Evolutionary conservation across 1,140 invertebrate species (phyloP).

Genomic region (Liolophura sinensis): DNA sequence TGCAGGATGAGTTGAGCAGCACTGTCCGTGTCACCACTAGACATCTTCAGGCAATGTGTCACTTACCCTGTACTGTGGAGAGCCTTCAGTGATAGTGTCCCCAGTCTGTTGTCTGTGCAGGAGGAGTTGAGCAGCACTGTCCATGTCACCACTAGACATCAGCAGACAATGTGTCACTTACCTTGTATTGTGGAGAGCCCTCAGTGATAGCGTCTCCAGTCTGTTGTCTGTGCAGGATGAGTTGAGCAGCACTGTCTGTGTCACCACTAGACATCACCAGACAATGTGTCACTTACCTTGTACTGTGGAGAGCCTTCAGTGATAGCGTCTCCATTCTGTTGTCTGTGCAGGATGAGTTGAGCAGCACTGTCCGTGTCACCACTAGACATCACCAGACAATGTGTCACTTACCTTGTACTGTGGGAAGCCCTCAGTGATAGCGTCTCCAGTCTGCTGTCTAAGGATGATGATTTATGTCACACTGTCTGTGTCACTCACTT

Average conservation of each 20-base stretch:
- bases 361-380: too few species aligned
- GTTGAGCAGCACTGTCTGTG: too few species aligned
- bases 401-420: slow-evolving; percentile 76
- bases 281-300: slow-evolving; percentile 83
- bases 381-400: slow-evolving; percentile 67
- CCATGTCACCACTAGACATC: slow-evolving; percentile 81
- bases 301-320: slow-evolving; percentile 43
- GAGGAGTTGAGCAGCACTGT: slow-evolving; percentile 82
- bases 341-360: too few species aligned
- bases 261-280: slow-evolving; percentile 51
- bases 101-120: slow-evolving; percentile 85
- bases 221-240: too few species aligned
- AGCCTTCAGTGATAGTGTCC: slow-evolving; percentile 63
- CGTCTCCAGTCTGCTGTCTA: too few species aligned
- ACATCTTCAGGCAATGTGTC: slow-evolving; percentile 71
- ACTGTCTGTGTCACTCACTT: slow-evolving; percentile 61
- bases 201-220: too few species aligned
- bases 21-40: too few species aligned
- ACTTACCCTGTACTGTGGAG: too few species aligned
- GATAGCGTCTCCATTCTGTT: too few species aligned
- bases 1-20: too few species aligned
- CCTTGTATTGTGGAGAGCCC: slow-evolving; percentile 61
- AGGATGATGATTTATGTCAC: too few species aligned
- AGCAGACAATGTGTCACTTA: slow-evolving; percentile 85
- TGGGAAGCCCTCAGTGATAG: too few species aligned